Base-by-base conservation (phyloP, 2,113 vertebrate species). In the Phaetusa simplex region DNA sequence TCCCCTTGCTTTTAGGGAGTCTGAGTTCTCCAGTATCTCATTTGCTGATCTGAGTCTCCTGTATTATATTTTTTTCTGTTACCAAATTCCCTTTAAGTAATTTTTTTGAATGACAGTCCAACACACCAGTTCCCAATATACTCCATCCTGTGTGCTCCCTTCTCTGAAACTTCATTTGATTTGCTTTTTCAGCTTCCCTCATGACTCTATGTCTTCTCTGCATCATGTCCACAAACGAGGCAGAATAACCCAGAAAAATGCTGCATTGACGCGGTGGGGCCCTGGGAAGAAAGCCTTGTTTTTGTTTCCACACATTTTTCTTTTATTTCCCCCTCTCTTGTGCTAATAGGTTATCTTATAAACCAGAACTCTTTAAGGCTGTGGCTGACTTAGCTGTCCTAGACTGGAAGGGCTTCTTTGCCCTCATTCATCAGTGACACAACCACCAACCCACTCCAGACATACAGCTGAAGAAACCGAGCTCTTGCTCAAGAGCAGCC, bases 291-390 rank as follows among this genome's bases (percentile, higher is more conserved):
- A 94, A 93, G 40, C 12, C 70, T 82, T 91, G 81, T 42, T 94
- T 91, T 80, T 13, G 4, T 93, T 93, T 95, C 93, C 74, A 90
- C 56, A 36, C 43, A 61, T 88, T 94, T 87, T 94, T 86, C 56
- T 79, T 89, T 65, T 84, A 87, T 79, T 93, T 47, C 42, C 12
- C 47, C 21, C 34, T 88, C 59, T 34, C 61, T 86, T 62, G 38
- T 86, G 69, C 72, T 95, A 93, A 82, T 58, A 91, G 36, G n/a
- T 94, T 96, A 91, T 84, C 62, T 96, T 80, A 77, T 11, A 95
- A 88, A 53, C 20, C 21, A 55, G 92, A 81, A 52, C 40, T n/a
- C 72, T 59, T 38, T 34, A 81, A 81, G 69, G 34, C 72, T 84
- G 42, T 77, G 80, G 79, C 58, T 82, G 92, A 90, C 66, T 77